Conservation (phyloP, 2,797 vertebrate genomes). For the Anas capensis region DNA sequence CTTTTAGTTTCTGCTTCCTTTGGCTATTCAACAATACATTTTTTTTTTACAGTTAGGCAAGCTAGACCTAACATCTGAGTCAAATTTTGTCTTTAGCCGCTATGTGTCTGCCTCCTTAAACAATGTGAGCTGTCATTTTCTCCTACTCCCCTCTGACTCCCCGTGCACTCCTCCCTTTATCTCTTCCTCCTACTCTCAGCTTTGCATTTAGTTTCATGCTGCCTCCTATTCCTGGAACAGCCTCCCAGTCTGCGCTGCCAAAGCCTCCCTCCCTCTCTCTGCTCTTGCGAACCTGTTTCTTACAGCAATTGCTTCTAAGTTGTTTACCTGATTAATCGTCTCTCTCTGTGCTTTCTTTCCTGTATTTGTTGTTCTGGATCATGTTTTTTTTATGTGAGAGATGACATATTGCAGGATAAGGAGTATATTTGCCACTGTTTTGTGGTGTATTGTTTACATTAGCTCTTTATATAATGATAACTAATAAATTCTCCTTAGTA, state of each 20-base stretch:
- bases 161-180: slow-evolving; percentile 41
- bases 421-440: neutral
- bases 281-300: slow-evolving; percentile 9
- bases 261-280: slow-evolving; percentile 4
- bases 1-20: neutral
- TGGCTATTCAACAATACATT: neutral
- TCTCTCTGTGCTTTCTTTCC: neutral
- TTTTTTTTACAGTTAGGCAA: neutral
- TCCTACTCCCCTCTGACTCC: slow-evolving; percentile 26
- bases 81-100: neutral
- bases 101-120: slow-evolving; percentile 22
- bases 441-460: neutral
- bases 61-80: neutral
- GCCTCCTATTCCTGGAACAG: slow-evolving; percentile 56
- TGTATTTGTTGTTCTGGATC: neutral
- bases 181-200: slow-evolving; percentile 46
- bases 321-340: slow-evolving; percentile 30
- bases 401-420: neutral
- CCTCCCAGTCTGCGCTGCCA: slow-evolving; percentile 48
- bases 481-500: neutral
- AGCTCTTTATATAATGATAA: neutral
- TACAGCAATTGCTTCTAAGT: slow-evolving; percentile 14
- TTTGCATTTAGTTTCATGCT: slow-evolving; percentile 39
- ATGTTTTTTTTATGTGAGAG: neutral
- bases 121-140: slow-evolving; percentile 48